These are phyloP conservation scores for Steinernema carpocapsae DNA, from an alignment of 2,888 invertebrate species.

Conservation along the genomic window DNA sequence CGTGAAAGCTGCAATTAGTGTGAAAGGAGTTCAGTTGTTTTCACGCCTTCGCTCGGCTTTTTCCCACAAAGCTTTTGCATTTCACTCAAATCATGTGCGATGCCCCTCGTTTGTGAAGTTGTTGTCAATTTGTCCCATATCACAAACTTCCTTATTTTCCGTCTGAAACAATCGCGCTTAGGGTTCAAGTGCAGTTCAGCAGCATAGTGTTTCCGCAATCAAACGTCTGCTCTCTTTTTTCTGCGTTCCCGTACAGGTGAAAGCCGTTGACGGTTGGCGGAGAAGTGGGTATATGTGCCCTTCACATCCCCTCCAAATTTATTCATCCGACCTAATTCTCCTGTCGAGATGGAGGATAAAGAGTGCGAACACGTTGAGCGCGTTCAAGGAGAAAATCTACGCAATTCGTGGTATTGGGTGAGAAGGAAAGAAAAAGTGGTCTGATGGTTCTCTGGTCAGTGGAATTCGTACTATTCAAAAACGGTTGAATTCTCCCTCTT, in stretches of 20 bases:
- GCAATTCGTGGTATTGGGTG: no score
- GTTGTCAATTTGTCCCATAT: background rate
- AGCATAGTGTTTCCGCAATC: background rate
- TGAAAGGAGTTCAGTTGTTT: background rate
- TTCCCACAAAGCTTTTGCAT: background rate
- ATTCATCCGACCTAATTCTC: slow-evolving; percentile 8
- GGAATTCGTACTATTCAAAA: no score
- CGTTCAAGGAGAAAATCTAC: background rate
- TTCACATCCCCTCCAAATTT: background rate
- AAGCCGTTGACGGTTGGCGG: background rate
- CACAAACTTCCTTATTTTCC: background rate
- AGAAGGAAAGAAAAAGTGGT: no score
- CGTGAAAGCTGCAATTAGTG: background rate
- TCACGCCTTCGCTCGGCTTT: no score
- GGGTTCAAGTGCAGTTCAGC: background rate
- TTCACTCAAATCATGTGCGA: background rate
- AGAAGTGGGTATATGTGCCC: background rate
- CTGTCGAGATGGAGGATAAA: background rate
- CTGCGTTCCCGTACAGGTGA: background rate
- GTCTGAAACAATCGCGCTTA: background rate
- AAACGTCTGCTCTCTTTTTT: background rate
- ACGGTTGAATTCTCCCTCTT: no score
- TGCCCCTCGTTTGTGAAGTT: background rate
- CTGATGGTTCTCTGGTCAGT: no score
- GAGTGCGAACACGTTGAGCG: background rate